Base-by-base conservation (phyloP, 2,797 vertebrate species). In the Steatocranus sp. region DNA sequence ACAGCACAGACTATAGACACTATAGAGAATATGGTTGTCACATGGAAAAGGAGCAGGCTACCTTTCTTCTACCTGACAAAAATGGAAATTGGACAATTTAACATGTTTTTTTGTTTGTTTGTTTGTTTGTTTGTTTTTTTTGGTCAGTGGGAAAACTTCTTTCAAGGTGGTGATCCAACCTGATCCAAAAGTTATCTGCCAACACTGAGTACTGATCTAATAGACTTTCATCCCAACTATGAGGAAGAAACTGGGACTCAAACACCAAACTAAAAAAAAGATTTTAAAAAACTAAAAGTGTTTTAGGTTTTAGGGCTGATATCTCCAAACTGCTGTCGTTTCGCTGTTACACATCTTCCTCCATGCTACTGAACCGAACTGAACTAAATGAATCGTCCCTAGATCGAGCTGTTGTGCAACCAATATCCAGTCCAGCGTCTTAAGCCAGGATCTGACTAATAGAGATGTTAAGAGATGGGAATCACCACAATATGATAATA, bases 21-120 rank as follows among this genome's bases (percentile, higher is more conserved):
- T 49, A 6, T 49, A 73, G 68, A 73, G 25, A 14, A 32, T 30
- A 30, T 11, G 25, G 25, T 12, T 73, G 43, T 48, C 1, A 8
- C 66, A 17, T 46, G 63, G 23, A 43, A 43, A 25, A 27, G 9
- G 63, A 70, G 23, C 14, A 7, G 0, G 23, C 14, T 68, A n/a
- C 25, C 1, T 12, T 8, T 73, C 17, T 73, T 30, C 41, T 14
- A 6, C 25, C 17, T 32, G 25, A 30, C 43, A 48, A 48, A 12
- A 73, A 73, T 12, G 15, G 6, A 46, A 30, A 73, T 18, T 48
- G 41, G 41, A 73, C 25, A 48, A 12, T 48, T 70, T 25, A 11
- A 46, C 38, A 0, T 25, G 61, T 4, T 36, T 36, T 17, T 0
- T 11, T 7, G n/a, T n/a, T n/a, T n/a, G n/a, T n/a, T n/a, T n/a